phyloP scores from a whole-genome alignment of 1,140 invertebrate genomes.

The honey bee (Apis mellifera) region DNA sequence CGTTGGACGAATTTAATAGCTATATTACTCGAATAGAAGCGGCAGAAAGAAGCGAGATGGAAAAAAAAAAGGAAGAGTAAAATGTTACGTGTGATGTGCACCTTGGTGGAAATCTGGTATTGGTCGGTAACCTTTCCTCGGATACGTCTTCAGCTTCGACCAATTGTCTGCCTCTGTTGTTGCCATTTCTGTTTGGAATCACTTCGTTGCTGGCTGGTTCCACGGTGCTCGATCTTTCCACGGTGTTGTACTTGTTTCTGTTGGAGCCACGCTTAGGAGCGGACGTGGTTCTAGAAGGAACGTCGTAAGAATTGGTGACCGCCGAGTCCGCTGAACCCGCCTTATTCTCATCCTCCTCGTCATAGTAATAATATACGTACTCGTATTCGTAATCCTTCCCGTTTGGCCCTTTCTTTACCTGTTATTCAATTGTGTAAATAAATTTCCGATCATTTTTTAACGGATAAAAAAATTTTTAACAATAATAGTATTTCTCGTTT shows the following conservation, averaged over 20 bases:
- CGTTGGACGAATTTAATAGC: neutral
- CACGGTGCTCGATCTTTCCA: constrained; percentile 83
- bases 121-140: constrained; percentile 87
- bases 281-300: constrained; percentile 80
- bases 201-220: constrained; percentile 86
- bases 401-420: constrained; percentile 94
- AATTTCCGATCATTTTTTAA: neutral
- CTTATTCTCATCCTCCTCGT: constrained; percentile 88
- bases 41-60: too few species aligned
- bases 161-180: constrained; percentile 83
- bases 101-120: constrained; percentile 90
- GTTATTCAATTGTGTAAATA: constrained; percentile 54
- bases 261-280: constrained; percentile 70
- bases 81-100: constrained; percentile 64
- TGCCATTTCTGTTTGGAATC: constrained; percentile 83
- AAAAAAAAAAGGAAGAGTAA: too few species aligned
- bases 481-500: too few species aligned
- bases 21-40: neutral
- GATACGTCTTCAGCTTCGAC: constrained; percentile 78
- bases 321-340: constrained; percentile 71
- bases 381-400: constrained; percentile 95
- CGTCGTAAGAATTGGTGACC: constrained; percentile 83
- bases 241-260: constrained; percentile 86
- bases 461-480: neutral
- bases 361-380: constrained; percentile 95